phyloP scores from a whole-genome alignment of 2,797 vertebrate species.

The Thunnus albacares region DNA sequence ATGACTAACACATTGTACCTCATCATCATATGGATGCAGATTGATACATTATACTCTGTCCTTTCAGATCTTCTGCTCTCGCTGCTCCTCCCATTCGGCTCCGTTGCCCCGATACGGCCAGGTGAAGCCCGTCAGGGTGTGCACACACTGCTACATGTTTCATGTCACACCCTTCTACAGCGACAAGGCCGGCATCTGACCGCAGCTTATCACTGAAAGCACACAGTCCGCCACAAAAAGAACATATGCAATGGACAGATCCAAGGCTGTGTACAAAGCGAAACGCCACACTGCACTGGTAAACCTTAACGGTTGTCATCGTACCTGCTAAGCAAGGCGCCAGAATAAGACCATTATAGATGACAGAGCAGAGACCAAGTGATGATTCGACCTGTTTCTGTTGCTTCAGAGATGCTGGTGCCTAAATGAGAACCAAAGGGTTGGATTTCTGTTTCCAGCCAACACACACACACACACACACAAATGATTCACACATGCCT shows the following conservation, averaged over 20 bases:
- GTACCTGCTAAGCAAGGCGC: conserved; percentile 50
- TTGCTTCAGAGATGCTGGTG: conserved; percentile 47
- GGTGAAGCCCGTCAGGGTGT: conserved; percentile 97
- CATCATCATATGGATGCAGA: background rate
- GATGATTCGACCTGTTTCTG: conserved; percentile 45
- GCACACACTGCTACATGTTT: conserved; percentile 99
- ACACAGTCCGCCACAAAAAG: conserved; percentile 44
- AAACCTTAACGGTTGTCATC: conserved; percentile 35
- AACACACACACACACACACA: conserved; percentile 16
- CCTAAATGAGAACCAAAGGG: conserved; percentile 37
- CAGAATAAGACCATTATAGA: conserved; percentile 30
- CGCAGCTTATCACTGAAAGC: conserved; percentile 38
- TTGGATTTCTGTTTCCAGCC: conserved; percentile 43
- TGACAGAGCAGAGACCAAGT: conserved; percentile 32
- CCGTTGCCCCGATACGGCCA: conserved; percentile 97
- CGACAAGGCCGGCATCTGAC: conserved; percentile 86
- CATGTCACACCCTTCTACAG: conserved; percentile 99
- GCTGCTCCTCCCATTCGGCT: conserved; percentile 97
- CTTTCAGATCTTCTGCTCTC: conserved; percentile 98
- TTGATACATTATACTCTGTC: conserved; percentile 19
- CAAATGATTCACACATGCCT: conserved; percentile 56
- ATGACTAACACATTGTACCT: background rate
- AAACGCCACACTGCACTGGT: conserved; percentile 35
- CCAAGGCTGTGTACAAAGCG: conserved; percentile 52
- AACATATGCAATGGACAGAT: conserved; percentile 70